These are phyloP conservation scores for Pilophorus perplexus DNA, from an alignment of 2,888 invertebrate genomes.

Conservation along the genomic window DNA sequence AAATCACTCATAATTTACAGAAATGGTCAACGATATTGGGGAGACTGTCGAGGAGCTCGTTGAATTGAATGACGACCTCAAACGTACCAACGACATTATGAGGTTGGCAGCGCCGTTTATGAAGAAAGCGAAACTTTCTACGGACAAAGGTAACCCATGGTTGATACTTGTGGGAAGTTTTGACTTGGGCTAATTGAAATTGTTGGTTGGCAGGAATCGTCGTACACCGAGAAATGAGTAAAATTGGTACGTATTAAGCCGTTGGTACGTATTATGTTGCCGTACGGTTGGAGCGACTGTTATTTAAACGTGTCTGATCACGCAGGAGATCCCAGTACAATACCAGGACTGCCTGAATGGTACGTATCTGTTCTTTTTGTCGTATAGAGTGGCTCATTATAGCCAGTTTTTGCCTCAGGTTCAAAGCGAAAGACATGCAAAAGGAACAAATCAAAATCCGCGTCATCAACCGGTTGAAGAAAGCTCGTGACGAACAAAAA, in stretches of 20 bases:
- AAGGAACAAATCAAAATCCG: slow-evolving; percentile 11
- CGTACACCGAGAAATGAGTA: too few species aligned
- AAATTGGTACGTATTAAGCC: too few species aligned
- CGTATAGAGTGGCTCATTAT: neutral
- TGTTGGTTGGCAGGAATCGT: too few species aligned
- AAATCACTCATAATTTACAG: neutral
- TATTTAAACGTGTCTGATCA: too few species aligned
- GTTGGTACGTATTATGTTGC: too few species aligned
- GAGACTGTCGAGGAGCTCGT: slow-evolving; percentile 16
- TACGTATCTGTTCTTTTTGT: too few species aligned
- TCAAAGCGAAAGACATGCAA: slow-evolving; percentile 15
- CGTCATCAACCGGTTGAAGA: neutral
- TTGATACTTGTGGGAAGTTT: neutral
- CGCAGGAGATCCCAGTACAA: too few species aligned
- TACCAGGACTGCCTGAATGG: too few species aligned
- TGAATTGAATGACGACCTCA: slow-evolving; percentile 20
- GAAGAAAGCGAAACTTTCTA: neutral
- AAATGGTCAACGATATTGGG: slow-evolving; percentile 22
- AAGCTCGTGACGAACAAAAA: slow-evolving; percentile 22
- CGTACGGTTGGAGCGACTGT: too few species aligned
- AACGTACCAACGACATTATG: slow-evolving; percentile 22
- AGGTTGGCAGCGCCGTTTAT: slow-evolving; percentile 8
- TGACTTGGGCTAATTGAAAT: neutral
- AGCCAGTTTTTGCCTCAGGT: slow-evolving; percentile 5
- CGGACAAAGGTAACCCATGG: neutral